These are phyloP conservation scores for Danio jaintianensis DNA, from an alignment of 2,797 vertebrate genomes.

Conservation along the genomic window DNA sequence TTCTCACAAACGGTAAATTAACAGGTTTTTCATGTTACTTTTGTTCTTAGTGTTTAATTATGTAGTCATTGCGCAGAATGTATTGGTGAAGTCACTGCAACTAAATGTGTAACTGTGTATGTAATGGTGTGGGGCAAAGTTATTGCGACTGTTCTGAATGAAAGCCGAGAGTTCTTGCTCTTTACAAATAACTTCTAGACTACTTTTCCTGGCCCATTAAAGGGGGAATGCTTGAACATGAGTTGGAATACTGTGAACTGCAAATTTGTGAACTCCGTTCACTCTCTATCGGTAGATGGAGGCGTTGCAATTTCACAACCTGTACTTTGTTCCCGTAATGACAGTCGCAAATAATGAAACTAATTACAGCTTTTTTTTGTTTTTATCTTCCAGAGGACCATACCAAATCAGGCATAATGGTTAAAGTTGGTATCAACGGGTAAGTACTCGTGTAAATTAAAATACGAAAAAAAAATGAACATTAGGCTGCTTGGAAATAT, in stretches of 20 bases:
- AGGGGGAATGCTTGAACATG: neutral
- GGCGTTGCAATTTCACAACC: neutral
- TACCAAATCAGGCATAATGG: conserved; percentile 79
- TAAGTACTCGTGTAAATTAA: conserved; percentile 63
- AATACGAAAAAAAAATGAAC: neutral
- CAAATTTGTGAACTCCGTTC: no score
- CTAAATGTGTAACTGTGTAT: neutral
- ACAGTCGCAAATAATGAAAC: neutral
- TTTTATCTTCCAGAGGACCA: conserved; percentile 73
- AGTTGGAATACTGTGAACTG: neutral
- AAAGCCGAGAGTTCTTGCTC: neutral
- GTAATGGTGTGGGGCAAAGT: no score
- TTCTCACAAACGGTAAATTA: conserved; percentile 79
- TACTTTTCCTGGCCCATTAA: neutral
- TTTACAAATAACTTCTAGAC: neutral
- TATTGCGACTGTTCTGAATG: neutral
- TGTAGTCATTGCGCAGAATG: neutral
- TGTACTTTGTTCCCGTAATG: conserved; percentile 16
- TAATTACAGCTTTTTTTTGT: neutral
- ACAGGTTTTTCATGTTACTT: fast-evolving
- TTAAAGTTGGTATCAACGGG: conserved; percentile 86
- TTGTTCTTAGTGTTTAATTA: neutral
- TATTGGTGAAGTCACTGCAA: neutral
- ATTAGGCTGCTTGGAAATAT: neutral
- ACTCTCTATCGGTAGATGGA: neutral